A percentile compares a stretch with the other conserved stretches of the same genome.
Conservation (phyloP, 2,797 vertebrate species). For the Anguilla obscura region DNA sequence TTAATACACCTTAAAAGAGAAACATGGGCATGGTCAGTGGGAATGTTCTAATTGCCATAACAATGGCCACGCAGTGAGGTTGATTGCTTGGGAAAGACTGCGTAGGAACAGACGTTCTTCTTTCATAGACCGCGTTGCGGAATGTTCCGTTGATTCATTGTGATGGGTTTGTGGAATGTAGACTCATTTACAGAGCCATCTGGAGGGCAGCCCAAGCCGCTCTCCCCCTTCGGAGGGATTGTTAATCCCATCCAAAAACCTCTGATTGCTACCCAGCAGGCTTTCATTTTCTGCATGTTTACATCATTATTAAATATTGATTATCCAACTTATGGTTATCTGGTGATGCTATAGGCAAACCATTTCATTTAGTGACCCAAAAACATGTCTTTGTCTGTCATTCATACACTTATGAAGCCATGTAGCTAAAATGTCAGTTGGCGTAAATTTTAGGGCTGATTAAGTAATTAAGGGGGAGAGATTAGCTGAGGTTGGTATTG, state of each 20-base stretch:
- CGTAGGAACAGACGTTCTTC: not conserved
- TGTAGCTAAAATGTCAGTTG: too few species aligned
- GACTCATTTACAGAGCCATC: conserved; percentile 24
- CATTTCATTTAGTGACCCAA: not conserved
- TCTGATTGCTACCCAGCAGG: conserved; percentile 21
- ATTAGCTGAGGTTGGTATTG: not conserved
- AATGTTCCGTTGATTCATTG: conserved; percentile 18
- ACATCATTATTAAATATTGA: conserved; percentile 26
- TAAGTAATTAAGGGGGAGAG: too few species aligned
- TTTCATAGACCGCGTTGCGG: conserved; percentile 10
- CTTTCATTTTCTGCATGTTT: conserved; percentile 17
- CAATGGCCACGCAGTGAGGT: not conserved
- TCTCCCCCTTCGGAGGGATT: not conserved
- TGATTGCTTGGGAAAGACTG: conserved; percentile 10
- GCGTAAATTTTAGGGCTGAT: too few species aligned
- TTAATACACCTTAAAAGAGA: not conserved
- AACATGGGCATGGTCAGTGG: not conserved
- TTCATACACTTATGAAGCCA: too few species aligned
- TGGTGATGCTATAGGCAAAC: not conserved
- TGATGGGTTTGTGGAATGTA: conserved; percentile 6
- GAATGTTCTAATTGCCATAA: conserved; percentile 6
- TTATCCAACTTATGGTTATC: conserved; percentile 13
- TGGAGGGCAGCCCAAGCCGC: not conserved
- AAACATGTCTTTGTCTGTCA: too few species aligned
- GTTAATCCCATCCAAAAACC: conserved; percentile 22